Evolutionary conservation across 1,140 invertebrate species (phyloP), one percentile per base, ranked within the genome.

Genomic region (Caenorhabditis tropicalis): DNA sequence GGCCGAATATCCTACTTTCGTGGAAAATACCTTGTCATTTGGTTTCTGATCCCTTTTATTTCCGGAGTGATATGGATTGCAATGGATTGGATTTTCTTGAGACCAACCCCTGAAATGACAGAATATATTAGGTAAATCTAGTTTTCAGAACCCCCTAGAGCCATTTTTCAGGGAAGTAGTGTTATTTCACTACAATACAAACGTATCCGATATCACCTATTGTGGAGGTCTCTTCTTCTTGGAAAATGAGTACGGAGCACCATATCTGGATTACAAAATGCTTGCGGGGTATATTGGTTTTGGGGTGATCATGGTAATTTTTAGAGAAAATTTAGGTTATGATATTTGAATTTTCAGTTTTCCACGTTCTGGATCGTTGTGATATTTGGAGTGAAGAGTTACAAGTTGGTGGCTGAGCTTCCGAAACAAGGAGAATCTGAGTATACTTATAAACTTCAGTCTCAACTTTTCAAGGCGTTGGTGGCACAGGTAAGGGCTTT

Each of bases 361-460:
- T 36, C 36, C 5, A 43, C 65, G 43, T 74, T 74, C 5, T 39
- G 36, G 10, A 74, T 29, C 3, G 36, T 74, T 6, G 36, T 74
- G 36, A 43, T 74, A 43, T 74, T 74, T 24, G 65, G 36, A 3
- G 7, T 74, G 19, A 74, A 74, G n/a, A 74, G 65, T 29, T 74
- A 43, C 21, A 74, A 74, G 43, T 31, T 74, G 36, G 65, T 74
- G 6, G 2, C n/a, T 2, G 65, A 39, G 3, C 65, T 74, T 21
- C 65, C 65, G 9, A n/a, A 74, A n/a, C 65, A 43, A 1, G 65
- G 65, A 74, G 65, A 74, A 24, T 74, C 65, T 9, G 65, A n/a
- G n/a, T 74, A 74, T 29, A 74, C 65, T 16, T 74, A 74, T n/a
- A 74, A 74, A 24, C 36, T 74, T 19, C 65, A 74, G 36, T 43